Evolutionary conservation across 1,140 invertebrate genomes (phyloP), one percentile per base, ranked within the genome.

Genomic region (Drosophila bipectinata): DNA sequence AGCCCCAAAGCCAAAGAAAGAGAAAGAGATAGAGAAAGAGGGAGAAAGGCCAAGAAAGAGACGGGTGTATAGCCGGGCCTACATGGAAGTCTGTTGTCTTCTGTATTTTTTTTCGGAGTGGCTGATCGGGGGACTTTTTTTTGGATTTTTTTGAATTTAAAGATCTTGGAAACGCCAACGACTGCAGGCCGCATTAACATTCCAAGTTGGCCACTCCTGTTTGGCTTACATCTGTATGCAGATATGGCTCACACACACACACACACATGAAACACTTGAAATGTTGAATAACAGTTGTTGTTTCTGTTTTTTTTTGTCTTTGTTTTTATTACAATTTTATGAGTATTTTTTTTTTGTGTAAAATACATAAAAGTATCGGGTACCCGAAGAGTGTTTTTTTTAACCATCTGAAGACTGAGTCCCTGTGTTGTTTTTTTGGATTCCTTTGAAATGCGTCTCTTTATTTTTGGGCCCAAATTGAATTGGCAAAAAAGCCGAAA

Each of bases 161-260:
- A 72, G 78, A 81, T 79, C 39, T 84, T 39, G 71, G 69, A 52
- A 74, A 78, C 82, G 84, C 77, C 81, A 85, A 81, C 73, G 77
- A 68, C 59, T 85, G 82, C 75, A 88, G 83, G 47, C 63, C 82
- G 72, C 83, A 88, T 88, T 88, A 88, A 88, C 83, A 88, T 88
- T 88, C 83, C 83, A 83, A 67, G 56, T 88, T 88, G 79, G 83
- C 83, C 83, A 88, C 83, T 88, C 83, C 83, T 88, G 83, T 88
- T 83, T 82, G 79, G 41, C 41, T 14, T 44, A 44, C 41, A 14
- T 68, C 66, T 75, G 61, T 63, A 76, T 57, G 62, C 57, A 78
- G 63, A 72, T 73, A 66, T 55, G 68, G 41, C 47, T 21, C 34
- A 56, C 56, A 71, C 48, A 60, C 61, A 64, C 55, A 15, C 15